Evolutionary conservation across 2,113 vertebrate species (phyloP).

Genomic region (Microcebus jonahi): DNA sequence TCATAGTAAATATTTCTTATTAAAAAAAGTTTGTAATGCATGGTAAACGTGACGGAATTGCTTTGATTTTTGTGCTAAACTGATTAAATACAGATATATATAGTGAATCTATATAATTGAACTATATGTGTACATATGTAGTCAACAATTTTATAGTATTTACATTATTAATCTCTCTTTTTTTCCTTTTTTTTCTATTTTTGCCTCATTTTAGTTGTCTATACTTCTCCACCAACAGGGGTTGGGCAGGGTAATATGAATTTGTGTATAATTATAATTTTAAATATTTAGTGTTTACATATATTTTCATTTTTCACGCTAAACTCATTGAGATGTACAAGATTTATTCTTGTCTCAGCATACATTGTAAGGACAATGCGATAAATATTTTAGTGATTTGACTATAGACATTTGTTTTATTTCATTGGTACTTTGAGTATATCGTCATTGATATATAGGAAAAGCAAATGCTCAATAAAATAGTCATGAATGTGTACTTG

Average conservation of each 20-base stretch:
- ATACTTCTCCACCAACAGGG: not conserved
- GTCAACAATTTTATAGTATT: not conserved
- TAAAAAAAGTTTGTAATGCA: not conserved
- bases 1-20: not conserved
- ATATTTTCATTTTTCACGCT: not conserved
- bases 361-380: not conserved
- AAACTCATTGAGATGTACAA: not conserved
- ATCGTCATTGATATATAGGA: not conserved
- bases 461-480: conserved; percentile 28
- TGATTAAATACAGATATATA: not conserved
- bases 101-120: not conserved
- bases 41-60: not conserved
- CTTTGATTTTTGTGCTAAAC: not conserved
- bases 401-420: not conserved
- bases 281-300: not conserved
- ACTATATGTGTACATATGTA: not conserved
- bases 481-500: not conserved
- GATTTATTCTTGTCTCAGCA: not conserved
- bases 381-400: not conserved
- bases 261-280: not conserved
- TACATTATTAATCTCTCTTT: not conserved
- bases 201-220: not conserved
- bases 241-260: not conserved
- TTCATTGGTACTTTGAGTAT: not conserved
- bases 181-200: not conserved